Evolutionary conservation across 2,888 invertebrate genomes (phyloP), one percentile per base, ranked within the genome.

Genomic region (Parnassius apollo): DNA sequence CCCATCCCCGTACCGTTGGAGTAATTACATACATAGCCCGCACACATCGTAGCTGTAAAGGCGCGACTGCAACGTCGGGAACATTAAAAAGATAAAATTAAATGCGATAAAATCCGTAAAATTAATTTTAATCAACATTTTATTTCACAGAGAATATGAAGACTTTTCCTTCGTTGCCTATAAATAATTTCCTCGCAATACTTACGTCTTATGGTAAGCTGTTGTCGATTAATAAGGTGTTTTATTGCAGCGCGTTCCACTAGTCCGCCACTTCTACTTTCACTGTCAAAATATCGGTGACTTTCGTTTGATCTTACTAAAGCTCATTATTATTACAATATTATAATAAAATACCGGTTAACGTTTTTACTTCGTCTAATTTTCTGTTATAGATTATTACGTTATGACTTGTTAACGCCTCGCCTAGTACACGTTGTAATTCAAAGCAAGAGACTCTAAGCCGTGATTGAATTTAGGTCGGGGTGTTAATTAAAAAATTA

Each of bases 251-350:
- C 70, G 63, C 61, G 68, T 67, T 56, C 69, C 67, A 63, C 67
- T 67, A 45, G 18, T 61, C 60, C 53, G 65, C 58, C 46, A 57
- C 42, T 25, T 67, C 69, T 54, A 71, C 82, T 83, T 82, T 83
- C 82, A 71, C 83, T 72, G 66, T 68, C 70, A 72, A 74, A 72
- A 73, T 70, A 65, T 65, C 69, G 63, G 68, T 60, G 60, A 67
- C 80, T 82, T 82, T 82, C 82, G 62, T 73, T 76, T 74, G 64
- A 57, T 59, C 62, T 42, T 45, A 50, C 59, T 51, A 55, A 63
- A 70, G 68, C 55, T 66, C 61, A 53, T 65, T 65, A 62, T 18
- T 65, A 61, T 66, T 56, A 66, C n/a, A n/a, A n/a, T 18, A 18
- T 18, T 67, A 66, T 64, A 62, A 69, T 50, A 52, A 52, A 59